Conservation (phyloP, 2,113 vertebrate genomes). For the Oophaga pumilio region DNA sequence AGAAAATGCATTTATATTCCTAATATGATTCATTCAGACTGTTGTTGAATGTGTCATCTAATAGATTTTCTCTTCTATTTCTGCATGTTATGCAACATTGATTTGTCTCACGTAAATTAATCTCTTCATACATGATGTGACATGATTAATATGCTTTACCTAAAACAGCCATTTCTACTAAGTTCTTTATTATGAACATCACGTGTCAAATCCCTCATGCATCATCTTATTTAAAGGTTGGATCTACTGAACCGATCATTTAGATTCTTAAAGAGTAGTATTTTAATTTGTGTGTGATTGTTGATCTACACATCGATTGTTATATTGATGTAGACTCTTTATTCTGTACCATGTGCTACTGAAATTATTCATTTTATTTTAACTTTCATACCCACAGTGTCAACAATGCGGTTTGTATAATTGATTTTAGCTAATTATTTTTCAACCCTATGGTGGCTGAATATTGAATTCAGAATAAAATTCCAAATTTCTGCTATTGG, state of each 20-base stretch:
- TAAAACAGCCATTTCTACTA: neutral
- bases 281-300: neutral
- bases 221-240: neutral
- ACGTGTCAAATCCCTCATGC: slow-evolving; percentile 2
- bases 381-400: neutral
- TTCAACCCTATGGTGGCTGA: neutral
- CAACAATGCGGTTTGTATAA: neutral
- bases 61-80: no score
- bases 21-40: no score
- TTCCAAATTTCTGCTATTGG: neutral
- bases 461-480: neutral
- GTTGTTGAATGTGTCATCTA: no score
- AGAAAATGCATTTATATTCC: no score
- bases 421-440: neutral
- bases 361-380: neutral
- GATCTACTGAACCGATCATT: neutral
- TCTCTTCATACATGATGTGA: neutral
- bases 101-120: neutral
- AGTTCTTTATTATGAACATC: slow-evolving; percentile 13
- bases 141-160: slow-evolving; percentile 1
- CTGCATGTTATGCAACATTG: neutral
- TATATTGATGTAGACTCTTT: neutral
- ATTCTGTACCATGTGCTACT: neutral
- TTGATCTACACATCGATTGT: neutral
- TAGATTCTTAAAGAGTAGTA: neutral